Evolutionary conservation across 2,113 vertebrate species (phyloP), one percentile per base, ranked within the genome.

Genomic region (Sphaerodactylus townsendi): DNA sequence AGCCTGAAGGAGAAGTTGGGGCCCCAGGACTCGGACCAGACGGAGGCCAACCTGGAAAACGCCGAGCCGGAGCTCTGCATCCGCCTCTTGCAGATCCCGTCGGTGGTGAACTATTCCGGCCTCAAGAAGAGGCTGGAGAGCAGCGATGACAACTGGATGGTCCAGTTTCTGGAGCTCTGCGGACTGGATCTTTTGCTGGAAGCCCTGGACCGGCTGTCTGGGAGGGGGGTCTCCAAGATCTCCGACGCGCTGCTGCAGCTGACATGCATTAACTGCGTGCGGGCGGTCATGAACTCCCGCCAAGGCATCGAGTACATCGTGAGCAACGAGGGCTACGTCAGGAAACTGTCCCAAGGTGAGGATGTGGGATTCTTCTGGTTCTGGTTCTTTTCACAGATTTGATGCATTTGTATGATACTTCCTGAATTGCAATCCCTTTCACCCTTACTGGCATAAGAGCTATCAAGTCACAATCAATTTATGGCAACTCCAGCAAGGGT

Each of bases 61-160:
- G 98, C 99, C 0, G 98, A 99, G 62, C 97, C 99, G 0, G 99
- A 99, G 94, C 95, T 99, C n/a, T 99, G 99, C 94, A 97, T 98
- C 92, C 96, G 98, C 33, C 97, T 99, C 86, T 96, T 99, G 41
- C 98, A 99, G 84, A 96, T 99, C 76, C 99, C 99, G 1, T 98
- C 97, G 0, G 98, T 99, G 86, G 97, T 98, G 87, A 99, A 99
- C 95, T 99, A 99, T 93, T 98, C 98, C 0, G 99, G 98, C 25
- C 96, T 99, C 91, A 99, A 96, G 94, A 98, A 98, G 59, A 96
- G 98, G 0, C 96, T 99, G 94, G 98, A 99, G 91, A 96, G 96
- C 92, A 99, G 98, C 0, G 97, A 98, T 0, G 96, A 97, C 68
- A 44, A 91, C 92, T 99, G 99, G 99, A 99, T 99, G 98, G 96